Conservation (phyloP, 2,888 invertebrate genomes). For the Mesochorus sp. region DNA sequence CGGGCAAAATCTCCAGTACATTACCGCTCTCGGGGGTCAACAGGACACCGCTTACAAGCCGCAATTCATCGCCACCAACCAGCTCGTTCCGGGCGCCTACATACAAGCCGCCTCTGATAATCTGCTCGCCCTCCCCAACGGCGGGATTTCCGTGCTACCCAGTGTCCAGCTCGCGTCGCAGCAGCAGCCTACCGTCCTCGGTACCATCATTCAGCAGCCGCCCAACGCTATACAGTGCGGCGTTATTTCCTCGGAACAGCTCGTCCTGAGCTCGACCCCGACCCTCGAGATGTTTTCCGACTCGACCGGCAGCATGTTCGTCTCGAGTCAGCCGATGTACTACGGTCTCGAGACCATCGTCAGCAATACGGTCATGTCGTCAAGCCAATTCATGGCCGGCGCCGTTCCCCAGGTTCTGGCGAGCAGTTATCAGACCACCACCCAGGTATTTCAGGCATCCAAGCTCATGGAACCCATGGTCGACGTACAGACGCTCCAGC, state of each 20-base stretch:
- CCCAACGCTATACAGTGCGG: slow-evolving; percentile 84
- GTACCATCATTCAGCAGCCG: slow-evolving; percentile 83
- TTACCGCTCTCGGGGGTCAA: slow-evolving; percentile 87
- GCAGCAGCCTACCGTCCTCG: slow-evolving; percentile 77
- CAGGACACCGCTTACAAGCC: slow-evolving; percentile 77
- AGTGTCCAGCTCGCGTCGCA: slow-evolving; percentile 78
- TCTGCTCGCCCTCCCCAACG: slow-evolving; percentile 76
- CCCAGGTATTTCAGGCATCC: slow-evolving; percentile 92
- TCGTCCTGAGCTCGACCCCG: slow-evolving; percentile 85
- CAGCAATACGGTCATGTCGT: slow-evolving; percentile 95
- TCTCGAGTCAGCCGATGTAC: slow-evolving; percentile 89
- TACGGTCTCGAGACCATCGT: slow-evolving; percentile 93
- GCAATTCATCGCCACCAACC: slow-evolving; percentile 77
- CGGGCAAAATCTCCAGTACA: slow-evolving; percentile 89
- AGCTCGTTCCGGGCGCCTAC: slow-evolving; percentile 78
- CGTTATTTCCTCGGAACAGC: slow-evolving; percentile 84
- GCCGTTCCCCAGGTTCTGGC: slow-evolving; percentile 91
- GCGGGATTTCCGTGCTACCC: slow-evolving; percentile 79
- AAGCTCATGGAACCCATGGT: slow-evolving; percentile 90
- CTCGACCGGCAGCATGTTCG: slow-evolving; percentile 80
- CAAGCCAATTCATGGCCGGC: slow-evolving; percentile 92
- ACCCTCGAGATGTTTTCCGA: slow-evolving; percentile 87
- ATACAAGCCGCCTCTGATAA: slow-evolving; percentile 79
- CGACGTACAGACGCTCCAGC: slow-evolving; percentile 86
- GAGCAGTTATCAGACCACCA: slow-evolving; percentile 92